phyloP scores from a whole-genome alignment of 2,113 vertebrate genomes.

The Blennius ocellaris region DNA sequence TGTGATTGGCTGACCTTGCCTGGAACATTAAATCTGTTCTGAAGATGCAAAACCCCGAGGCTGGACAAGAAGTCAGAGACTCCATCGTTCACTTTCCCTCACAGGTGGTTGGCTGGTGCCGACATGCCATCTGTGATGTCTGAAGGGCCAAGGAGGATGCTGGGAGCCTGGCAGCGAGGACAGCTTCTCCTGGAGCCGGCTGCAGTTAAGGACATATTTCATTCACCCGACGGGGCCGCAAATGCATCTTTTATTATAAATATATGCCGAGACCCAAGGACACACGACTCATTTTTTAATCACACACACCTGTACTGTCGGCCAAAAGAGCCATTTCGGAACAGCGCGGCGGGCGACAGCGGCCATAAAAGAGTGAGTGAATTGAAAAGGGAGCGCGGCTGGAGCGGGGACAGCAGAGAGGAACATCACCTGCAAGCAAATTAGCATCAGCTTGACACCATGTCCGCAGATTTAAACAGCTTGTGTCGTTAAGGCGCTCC shows the following conservation, averaged over 20 bases:
- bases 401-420: conserved; percentile 51
- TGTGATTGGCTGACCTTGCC: conserved; percentile 60
- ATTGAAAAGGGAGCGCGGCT: conserved; percentile 45
- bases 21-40: conserved; percentile 49
- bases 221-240: conserved; percentile 50
- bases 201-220: conserved; percentile 65
- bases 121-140: conserved; percentile 64
- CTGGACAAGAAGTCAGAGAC: conserved; percentile 53
- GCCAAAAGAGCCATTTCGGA: conserved; percentile 74
- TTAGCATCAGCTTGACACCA: conserved; percentile 67
- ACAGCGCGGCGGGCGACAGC: conserved; percentile 40
- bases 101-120: conserved; percentile 64
- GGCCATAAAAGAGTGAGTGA: conserved; percentile 61
- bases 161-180: conserved; percentile 60
- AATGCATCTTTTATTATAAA: conserved; percentile 65
- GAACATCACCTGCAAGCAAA: conserved; percentile 74
- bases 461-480: conserved; percentile 69
- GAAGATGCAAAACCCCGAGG: conserved; percentile 41
- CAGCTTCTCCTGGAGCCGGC: conserved; percentile 45
- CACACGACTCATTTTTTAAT: conserved; percentile 51
- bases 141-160: conserved; percentile 62
- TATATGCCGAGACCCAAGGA: conserved; percentile 64
- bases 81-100: conserved; percentile 37
- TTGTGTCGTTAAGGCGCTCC: conserved; percentile 59
- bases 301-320: conserved; percentile 35